These are phyloP conservation scores for Tigriopus californicus DNA, from an alignment of 2,888 invertebrate genomes.

Conservation along the genomic window DNA sequence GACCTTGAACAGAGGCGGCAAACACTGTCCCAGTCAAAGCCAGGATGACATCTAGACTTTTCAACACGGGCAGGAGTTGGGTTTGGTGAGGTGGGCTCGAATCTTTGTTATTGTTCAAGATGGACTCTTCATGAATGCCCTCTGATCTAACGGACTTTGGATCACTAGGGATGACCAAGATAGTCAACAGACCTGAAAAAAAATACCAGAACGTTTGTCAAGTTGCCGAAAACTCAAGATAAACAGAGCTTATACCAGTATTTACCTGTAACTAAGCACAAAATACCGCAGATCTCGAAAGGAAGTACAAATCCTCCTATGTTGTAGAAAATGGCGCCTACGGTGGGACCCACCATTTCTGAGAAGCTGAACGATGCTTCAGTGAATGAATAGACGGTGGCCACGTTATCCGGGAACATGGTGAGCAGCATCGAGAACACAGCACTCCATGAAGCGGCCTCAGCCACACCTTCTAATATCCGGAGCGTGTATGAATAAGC, in stretches of 20 bases:
- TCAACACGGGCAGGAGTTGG: not conserved
- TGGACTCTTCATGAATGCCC: not conserved
- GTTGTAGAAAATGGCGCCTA: slow-evolving; percentile 1
- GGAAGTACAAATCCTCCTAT: slow-evolving; percentile 2
- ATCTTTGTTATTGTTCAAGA: not conserved
- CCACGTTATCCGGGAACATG: slow-evolving; percentile 1
- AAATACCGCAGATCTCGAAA: not conserved
- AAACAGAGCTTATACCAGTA: not conserved
- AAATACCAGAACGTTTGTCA: not conserved
- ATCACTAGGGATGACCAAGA: not conserved
- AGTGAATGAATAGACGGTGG: slow-evolving; percentile 1
- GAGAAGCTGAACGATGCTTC: not conserved
- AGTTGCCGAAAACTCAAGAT: not conserved
- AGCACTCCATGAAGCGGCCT: slow-evolving; percentile 7
- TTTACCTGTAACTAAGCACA: slow-evolving; percentile 1
- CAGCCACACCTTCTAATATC: slow-evolving; percentile 6
- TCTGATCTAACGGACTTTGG: not conserved
- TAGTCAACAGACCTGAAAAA: not conserved
- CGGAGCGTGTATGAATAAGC: not conserved
- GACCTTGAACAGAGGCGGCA: not conserved
- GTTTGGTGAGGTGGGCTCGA: not conserved
- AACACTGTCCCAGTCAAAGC: slow-evolving; percentile 3
- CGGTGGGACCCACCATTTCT: slow-evolving; percentile 7
- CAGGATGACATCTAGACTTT: not conserved
- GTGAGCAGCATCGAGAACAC: slow-evolving; percentile 4